Conservation (phyloP, 1,140 invertebrate species). For the Eumaeus atala region DNA sequence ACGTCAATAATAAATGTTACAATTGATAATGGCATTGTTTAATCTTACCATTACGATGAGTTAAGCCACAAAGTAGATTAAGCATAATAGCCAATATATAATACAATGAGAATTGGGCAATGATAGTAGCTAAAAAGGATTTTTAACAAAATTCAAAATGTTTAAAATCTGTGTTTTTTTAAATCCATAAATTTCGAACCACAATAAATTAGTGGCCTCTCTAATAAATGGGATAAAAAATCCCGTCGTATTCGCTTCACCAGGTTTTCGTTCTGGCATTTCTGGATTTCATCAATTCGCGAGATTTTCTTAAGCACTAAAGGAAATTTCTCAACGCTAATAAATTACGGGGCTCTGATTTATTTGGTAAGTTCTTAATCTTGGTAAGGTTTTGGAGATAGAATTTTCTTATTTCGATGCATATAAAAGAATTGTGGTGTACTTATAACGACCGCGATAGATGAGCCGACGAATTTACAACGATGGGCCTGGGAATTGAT, state of each 20-base stretch:
- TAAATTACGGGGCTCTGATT: slow-evolving; percentile 55
- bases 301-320: slow-evolving; percentile 46
- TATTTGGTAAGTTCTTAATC: slow-evolving; percentile 53
- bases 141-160: not conserved
- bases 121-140: too few species aligned
- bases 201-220: not conserved
- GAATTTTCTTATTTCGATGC: not conserved
- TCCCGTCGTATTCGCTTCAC: slow-evolving; percentile 43
- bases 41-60: too few species aligned
- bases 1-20: too few species aligned
- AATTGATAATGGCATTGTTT: too few species aligned
- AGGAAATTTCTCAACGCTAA: slow-evolving; percentile 44
- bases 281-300: slow-evolving; percentile 59
- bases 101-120: too few species aligned
- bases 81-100: too few species aligned
- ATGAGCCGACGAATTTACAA: not conserved
- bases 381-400: slow-evolving; percentile 10
- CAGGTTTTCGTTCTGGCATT: slow-evolving; percentile 42
- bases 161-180: too few species aligned
- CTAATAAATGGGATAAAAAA: slow-evolving; percentile 33
- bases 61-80: too few species aligned
- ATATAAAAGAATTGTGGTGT: not conserved
- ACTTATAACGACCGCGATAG: not conserved
- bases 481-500: not conserved
- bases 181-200: too few species aligned